Percentiles rank a stretch among this genome's conserved stretches.
Conservation (phyloP, 1,140 invertebrate genomes). For the Cotesia chilonis region DNA sequence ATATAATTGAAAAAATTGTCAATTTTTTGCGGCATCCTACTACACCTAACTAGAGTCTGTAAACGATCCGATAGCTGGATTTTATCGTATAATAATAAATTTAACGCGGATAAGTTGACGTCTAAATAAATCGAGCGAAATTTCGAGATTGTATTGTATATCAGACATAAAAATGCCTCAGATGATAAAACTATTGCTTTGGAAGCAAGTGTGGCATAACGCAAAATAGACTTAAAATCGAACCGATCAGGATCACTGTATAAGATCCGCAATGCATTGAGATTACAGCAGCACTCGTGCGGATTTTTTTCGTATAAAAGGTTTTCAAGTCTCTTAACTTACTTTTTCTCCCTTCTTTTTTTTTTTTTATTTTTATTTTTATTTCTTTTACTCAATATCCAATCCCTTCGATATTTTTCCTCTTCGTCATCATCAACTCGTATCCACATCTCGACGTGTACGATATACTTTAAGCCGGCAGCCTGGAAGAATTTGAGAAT, state of each 20-base stretch:
- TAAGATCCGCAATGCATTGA: constrained; percentile 44
- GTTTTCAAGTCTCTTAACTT: constrained; percentile 35
- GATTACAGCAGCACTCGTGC: constrained; percentile 41
- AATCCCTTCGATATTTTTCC: constrained; percentile 10
- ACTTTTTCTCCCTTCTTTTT: constrained; percentile 4
- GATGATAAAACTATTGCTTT: neutral
- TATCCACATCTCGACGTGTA: constrained; percentile 46
- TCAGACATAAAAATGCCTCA: no score
- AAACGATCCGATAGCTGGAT: no score
- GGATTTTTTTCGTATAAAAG: constrained; percentile 42
- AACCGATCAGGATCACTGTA: constrained; percentile 35
- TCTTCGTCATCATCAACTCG: constrained; percentile 12
- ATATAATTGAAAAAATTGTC: no score
- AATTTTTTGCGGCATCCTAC: no score
- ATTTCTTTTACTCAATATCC: constrained; percentile 11
- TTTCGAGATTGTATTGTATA: no score
- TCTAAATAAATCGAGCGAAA: no score
- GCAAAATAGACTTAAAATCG: constrained; percentile 25
- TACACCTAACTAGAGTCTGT: no score
- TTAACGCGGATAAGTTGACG: no score
- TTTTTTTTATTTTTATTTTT: constrained; percentile 7
- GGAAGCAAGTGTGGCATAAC: constrained; percentile 4
- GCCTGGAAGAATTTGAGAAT: constrained; percentile 38
- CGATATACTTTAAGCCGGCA: constrained; percentile 30
- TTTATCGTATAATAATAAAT: no score